Evolutionary conservation across 2,113 vertebrate genomes (phyloP).

Genomic region (Zingel zingel): DNA sequence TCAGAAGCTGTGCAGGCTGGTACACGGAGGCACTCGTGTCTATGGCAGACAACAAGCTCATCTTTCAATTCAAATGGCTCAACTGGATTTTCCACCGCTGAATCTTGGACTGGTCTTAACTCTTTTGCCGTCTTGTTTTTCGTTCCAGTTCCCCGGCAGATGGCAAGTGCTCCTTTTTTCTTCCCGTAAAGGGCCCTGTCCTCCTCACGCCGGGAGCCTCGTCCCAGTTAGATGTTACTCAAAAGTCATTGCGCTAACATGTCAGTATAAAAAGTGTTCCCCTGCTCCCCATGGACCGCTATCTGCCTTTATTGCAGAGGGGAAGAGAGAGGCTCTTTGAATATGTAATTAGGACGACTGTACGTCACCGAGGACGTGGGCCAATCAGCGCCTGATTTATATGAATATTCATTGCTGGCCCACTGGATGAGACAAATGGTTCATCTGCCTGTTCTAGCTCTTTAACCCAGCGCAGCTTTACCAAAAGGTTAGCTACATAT

Average conservation of each 20-base stretch:
- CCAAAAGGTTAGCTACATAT: neutral
- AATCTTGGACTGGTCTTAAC: conserved; percentile 75
- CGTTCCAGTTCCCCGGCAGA: conserved; percentile 58
- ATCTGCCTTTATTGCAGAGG: conserved; percentile 85
- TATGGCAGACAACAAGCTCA: conserved; percentile 99
- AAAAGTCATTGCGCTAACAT: conserved; percentile 83
- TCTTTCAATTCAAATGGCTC: conserved; percentile 85
- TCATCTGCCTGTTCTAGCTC: neutral
- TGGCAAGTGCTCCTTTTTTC: conserved; percentile 75
- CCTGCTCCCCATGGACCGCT: conserved; percentile 83
- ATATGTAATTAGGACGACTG: conserved; percentile 71
- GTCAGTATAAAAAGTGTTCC: conserved; percentile 81
- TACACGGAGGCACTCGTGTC: conserved; percentile 98
- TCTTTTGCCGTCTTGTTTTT: conserved; percentile 63
- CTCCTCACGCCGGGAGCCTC: conserved; percentile 80
- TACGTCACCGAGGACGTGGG: conserved; percentile 65
- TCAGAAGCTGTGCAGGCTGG: conserved; percentile 98
- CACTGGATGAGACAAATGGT: conserved; percentile 14
- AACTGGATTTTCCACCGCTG: conserved; percentile 79
- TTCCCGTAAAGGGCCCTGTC: conserved; percentile 76
- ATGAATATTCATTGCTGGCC: conserved; percentile 30
- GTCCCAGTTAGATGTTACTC: conserved; percentile 81
- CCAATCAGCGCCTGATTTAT: conserved; percentile 67
- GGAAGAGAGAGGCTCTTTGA: conserved; percentile 68
- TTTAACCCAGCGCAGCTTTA: neutral